A percentile compares a stretch with the other conserved stretches of the same genome.
phyloP scores from a whole-genome alignment of 1,140 invertebrate species.

The Drosophila melanica region DNA sequence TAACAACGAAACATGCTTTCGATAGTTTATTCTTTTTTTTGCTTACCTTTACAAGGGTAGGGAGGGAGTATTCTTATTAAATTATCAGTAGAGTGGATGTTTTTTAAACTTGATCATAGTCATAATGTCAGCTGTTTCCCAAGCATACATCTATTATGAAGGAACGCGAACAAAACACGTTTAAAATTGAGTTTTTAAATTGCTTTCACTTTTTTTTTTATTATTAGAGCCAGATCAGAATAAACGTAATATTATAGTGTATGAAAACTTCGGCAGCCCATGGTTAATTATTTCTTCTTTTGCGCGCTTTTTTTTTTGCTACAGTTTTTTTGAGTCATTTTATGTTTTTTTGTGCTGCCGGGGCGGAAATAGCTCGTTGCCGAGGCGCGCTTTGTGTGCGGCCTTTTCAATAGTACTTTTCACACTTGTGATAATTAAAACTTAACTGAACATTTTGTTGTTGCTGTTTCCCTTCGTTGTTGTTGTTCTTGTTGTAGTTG shows the following conservation, averaged over 20 bases:
- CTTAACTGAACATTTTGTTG: conserved; percentile 75
- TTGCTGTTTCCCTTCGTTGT: conserved; percentile 25
- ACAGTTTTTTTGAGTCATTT: conserved; percentile 11
- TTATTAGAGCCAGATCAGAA: too few relatives aligned
- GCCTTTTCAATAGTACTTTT: conserved; percentile 79
- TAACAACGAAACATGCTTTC: conserved; percentile 25
- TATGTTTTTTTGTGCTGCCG: conserved; percentile 24
- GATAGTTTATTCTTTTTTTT: not conserved
- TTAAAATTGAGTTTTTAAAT: too few relatives aligned
- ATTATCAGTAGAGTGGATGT: too few relatives aligned
- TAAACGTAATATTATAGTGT: not conserved
- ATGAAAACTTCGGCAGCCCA: not conserved
- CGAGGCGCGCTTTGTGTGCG: conserved; percentile 56
- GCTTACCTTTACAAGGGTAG: not conserved
- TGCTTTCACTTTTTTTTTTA: too few relatives aligned
- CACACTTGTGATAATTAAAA: conserved; percentile 81
- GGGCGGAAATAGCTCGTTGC: conserved; percentile 74
- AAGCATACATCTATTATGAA: too few relatives aligned
- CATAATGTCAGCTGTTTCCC: too few relatives aligned
- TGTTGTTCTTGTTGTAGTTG: conserved; percentile 48
- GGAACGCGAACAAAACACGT: too few relatives aligned
- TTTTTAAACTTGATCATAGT: too few relatives aligned
- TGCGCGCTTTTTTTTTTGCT: conserved; percentile 7
- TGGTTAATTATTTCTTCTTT: not conserved
- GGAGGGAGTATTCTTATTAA: not conserved